Evolutionary conservation across 1,140 invertebrate genomes (phyloP).

Genomic region (Marisa cornuarietis): DNA sequence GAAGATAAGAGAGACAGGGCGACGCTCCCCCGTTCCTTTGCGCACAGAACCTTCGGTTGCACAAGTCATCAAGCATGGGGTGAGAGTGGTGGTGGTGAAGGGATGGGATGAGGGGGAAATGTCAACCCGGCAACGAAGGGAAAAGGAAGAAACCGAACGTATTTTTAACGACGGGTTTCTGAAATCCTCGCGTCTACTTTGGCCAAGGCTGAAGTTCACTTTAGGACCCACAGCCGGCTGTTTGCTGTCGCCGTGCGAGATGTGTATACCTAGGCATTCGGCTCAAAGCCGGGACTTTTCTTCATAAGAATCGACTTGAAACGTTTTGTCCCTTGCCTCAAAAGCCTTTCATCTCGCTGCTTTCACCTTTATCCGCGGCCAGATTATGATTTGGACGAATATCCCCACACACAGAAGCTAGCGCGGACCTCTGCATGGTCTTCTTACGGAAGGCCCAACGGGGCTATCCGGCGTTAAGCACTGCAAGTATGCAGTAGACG

Average conservation of each 20-base stretch:
- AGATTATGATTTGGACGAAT: constrained; percentile 24
- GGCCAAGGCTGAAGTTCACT: background rate
- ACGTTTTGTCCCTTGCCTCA: background rate
- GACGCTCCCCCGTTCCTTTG: background rate
- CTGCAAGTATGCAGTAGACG: too few relatives aligned
- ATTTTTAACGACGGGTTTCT: constrained; percentile 10
- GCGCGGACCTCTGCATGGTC: too few relatives aligned
- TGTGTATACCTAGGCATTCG: constrained; percentile 24
- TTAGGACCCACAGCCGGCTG: constrained; percentile 3
- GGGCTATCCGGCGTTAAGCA: too few relatives aligned
- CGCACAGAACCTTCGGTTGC: background rate
- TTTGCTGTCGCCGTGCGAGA: constrained; percentile 2
- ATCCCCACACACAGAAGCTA: background rate
- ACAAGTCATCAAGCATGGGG: constrained; percentile 19
- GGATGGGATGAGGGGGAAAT: constrained; percentile 1
- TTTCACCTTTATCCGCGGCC: constrained; percentile 6
- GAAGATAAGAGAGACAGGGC: constrained; percentile 16
- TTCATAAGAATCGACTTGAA: constrained; percentile 23
- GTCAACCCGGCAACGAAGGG: constrained; percentile 4
- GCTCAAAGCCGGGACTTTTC: constrained; percentile 17
- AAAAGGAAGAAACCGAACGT: background rate
- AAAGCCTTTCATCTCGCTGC: constrained; percentile 16
- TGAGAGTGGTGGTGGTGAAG: too few relatives aligned
- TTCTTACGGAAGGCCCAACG: too few relatives aligned
- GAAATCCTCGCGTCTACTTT: constrained; percentile 21